A percentile compares a stretch with the other conserved stretches of the same genome.
phyloP scores from a whole-genome alignment of 2,888 invertebrate species.

The Drosophila histrio region DNA sequence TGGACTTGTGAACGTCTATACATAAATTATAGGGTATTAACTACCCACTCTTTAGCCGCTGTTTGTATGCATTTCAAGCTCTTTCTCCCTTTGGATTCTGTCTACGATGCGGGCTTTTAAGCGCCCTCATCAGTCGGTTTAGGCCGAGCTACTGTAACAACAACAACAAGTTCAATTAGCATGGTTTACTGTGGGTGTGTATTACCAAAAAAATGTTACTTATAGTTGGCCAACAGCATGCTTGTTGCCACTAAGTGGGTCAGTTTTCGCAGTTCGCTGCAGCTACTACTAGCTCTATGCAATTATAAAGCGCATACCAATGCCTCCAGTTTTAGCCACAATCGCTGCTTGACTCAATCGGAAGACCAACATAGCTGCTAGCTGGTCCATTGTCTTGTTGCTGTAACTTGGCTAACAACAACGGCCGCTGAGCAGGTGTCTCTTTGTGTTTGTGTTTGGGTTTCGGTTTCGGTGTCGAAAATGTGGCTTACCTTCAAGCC shows the following conservation, averaged over 20 bases:
- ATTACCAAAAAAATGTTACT: constrained; percentile 14
- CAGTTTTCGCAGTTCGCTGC: constrained; percentile 57
- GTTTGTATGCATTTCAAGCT: constrained; percentile 19
- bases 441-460: constrained; percentile 32
- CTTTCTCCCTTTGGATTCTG: background rate
- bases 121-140: constrained; percentile 45
- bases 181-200: constrained; percentile 31
- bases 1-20: constrained; percentile 43
- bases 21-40: constrained; percentile 61
- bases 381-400: constrained; percentile 60
- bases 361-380: constrained; percentile 19
- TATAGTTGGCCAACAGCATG: constrained; percentile 9
- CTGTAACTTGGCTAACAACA: constrained; percentile 50
- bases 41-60: constrained; percentile 11
- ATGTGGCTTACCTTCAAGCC: constrained; percentile 76
- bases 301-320: constrained; percentile 72
- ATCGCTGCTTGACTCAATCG: background rate
- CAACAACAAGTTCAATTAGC: constrained; percentile 35
- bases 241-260: constrained; percentile 58
- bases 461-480: constrained; percentile 57
- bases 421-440: constrained; percentile 70
- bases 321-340: constrained; percentile 19
- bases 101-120: constrained; percentile 31
- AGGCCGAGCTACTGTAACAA: constrained; percentile 32
- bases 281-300: constrained; percentile 48